phyloP scores from a whole-genome alignment of 2,888 invertebrate genomes.

The Meiosimyza platycephala region DNA sequence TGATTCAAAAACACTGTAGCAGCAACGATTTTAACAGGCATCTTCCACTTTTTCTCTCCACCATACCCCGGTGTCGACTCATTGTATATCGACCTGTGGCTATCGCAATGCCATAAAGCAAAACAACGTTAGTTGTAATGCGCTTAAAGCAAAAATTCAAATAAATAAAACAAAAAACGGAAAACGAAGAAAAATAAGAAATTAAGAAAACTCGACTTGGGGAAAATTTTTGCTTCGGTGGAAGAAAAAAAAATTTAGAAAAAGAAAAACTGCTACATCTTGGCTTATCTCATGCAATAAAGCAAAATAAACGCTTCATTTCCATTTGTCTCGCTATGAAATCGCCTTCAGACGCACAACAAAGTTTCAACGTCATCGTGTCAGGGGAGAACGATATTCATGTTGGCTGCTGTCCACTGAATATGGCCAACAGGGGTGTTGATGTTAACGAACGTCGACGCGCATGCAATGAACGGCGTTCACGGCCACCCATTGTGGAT shows the following conservation, averaged over 20 bases:
- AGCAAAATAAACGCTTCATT: slow-evolving; percentile 65
- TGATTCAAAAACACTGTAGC: too few species aligned
- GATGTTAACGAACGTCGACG: not conserved
- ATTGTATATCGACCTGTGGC: slow-evolving; percentile 51
- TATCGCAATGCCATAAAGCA: slow-evolving; percentile 42
- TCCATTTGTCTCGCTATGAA: slow-evolving; percentile 61
- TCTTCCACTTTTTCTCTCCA: slow-evolving; percentile 44
- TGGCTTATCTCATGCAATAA: slow-evolving; percentile 63
- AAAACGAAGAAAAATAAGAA: slow-evolving; percentile 30
- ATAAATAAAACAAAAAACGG: slow-evolving; percentile 42
- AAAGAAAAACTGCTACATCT: slow-evolving; percentile 55
- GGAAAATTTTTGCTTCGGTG: slow-evolving; percentile 12
- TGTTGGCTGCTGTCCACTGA: not conserved
- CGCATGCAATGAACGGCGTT: not conserved
- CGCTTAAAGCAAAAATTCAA: slow-evolving; percentile 49
- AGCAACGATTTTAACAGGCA: not conserved
- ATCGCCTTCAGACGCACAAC: slow-evolving; percentile 48
- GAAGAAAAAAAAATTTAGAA: not conserved
- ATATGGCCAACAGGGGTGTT: not conserved
- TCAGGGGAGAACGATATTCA: not conserved
- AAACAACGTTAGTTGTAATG: slow-evolving; percentile 42
- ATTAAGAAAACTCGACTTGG: slow-evolving; percentile 36
- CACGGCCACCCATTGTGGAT: slow-evolving; percentile 33
- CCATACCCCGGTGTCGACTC: slow-evolving; percentile 20
- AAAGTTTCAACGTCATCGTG: slow-evolving; percentile 49